Percentiles rank a stretch among this genome's conserved stretches.
Evolutionary conservation across 2,797 vertebrate species (phyloP).

Genomic region (Lagocephalus sceleratus): DNA sequence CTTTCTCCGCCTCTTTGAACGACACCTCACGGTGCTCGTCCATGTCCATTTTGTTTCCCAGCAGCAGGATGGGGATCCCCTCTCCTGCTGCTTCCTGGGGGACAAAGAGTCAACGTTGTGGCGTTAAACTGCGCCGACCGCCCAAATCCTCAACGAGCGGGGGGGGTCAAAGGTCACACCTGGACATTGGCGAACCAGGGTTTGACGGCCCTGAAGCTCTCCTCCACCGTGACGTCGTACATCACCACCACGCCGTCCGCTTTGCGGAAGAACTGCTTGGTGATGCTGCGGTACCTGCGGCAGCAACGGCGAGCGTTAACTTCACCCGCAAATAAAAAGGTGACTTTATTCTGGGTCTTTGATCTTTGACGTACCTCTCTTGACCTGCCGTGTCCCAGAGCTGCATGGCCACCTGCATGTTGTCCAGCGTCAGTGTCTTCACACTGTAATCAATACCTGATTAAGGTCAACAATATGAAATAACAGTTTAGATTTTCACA

Average conservation of each 20-base stretch:
- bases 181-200: slow-evolving; percentile 87
- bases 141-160: neutral
- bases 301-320: neutral
- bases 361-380: slow-evolving; percentile 76
- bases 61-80: slow-evolving; percentile 81
- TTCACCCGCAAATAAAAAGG: too few relatives aligned
- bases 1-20: slow-evolving; percentile 77
- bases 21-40: slow-evolving; percentile 83
- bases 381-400: slow-evolving; percentile 96
- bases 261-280: slow-evolving; percentile 92
- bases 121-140: neutral
- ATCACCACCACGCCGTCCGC: slow-evolving; percentile 87
- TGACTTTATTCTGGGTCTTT: too few relatives aligned
- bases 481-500: neutral
- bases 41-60: slow-evolving; percentile 91
- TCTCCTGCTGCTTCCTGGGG: slow-evolving; percentile 83
- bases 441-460: slow-evolving; percentile 92
- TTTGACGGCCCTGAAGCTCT: slow-evolving; percentile 82
- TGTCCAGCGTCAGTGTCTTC: slow-evolving; percentile 83
- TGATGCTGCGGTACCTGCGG: slow-evolving; percentile 85
- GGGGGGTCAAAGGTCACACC: slow-evolving; percentile 61
- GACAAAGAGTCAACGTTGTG: neutral
- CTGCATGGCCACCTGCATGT: slow-evolving; percentile 84
- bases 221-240: slow-evolving; percentile 85
- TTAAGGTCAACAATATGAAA: neutral